Percentiles rank a stretch among this genome's conserved stretches.
Evolutionary conservation across 2,888 invertebrate genomes (phyloP).

Genomic region (Halocaridina rubra): DNA sequence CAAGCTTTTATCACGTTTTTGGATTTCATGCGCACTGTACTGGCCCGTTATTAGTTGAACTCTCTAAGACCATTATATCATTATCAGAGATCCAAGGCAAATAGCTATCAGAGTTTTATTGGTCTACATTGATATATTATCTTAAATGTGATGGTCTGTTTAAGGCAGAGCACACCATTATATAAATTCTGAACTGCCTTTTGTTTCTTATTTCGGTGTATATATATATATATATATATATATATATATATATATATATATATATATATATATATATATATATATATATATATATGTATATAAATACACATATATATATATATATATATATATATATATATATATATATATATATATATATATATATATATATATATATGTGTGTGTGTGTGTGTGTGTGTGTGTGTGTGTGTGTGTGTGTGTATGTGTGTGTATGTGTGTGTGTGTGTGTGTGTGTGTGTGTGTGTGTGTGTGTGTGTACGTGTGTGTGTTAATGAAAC

Average conservation of each 20-base stretch:
- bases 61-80: too few species aligned
- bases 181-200: too few species aligned
- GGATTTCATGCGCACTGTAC: too few species aligned
- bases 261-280: conserved; percentile 4
- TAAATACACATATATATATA: not conserved
- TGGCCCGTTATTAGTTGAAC: too few species aligned
- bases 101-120: too few species aligned
- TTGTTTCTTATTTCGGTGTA: not conserved
- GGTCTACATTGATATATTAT: too few species aligned
- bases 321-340: not conserved
- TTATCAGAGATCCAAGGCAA: too few species aligned
- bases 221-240: conserved; percentile 5
- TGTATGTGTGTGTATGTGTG: not conserved
- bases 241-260: conserved; percentile 8
- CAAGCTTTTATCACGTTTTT: too few species aligned
- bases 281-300: conserved; percentile 4
- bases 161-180: too few species aligned
- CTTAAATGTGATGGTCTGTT: too few species aligned
- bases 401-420: not conserved
- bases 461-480: not conserved
- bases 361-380: not conserved
- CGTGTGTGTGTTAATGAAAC: not conserved
- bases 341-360: not conserved
- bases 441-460: too few species aligned
- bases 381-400: not conserved